Conservation (phyloP, 2,113 vertebrate genomes). For the Nettapus auritus region DNA sequence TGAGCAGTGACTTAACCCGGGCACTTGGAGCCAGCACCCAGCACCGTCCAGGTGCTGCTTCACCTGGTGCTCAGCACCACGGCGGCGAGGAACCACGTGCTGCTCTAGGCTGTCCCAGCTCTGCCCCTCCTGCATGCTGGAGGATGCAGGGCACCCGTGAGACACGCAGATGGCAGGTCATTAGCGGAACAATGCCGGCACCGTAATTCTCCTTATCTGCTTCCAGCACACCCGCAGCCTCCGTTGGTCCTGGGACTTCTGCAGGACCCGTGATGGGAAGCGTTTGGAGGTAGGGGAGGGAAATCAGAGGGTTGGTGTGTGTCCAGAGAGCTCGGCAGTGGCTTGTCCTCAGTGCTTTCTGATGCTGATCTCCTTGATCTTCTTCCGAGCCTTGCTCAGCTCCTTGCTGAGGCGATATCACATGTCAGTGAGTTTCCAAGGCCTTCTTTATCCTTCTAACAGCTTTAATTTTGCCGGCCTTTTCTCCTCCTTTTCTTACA, state of each 20-base stretch:
- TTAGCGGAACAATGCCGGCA: background rate
- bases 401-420: background rate
- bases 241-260: background rate
- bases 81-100: too few species aligned
- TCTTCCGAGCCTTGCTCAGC: background rate
- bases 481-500: background rate
- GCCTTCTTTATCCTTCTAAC: background rate
- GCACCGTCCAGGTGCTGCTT: too few species aligned
- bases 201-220: conserved; percentile 59
- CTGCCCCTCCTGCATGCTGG: background rate
- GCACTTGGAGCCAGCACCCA: background rate
- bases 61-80: too few species aligned
- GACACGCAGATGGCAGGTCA: conserved; percentile 43
- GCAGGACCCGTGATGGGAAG: too few species aligned
- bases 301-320: too few species aligned
- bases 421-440: background rate
- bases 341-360: background rate
- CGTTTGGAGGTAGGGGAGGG: background rate
- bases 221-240: background rate
- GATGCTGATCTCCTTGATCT: background rate
- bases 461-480: background rate
- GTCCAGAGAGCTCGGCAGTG: too few species aligned
- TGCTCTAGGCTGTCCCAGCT: background rate
- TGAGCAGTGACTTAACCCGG: background rate
- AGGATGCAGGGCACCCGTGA: background rate